phyloP scores from a whole-genome alignment of 1,140 invertebrate species.

The Leucophenga varia region DNA sequence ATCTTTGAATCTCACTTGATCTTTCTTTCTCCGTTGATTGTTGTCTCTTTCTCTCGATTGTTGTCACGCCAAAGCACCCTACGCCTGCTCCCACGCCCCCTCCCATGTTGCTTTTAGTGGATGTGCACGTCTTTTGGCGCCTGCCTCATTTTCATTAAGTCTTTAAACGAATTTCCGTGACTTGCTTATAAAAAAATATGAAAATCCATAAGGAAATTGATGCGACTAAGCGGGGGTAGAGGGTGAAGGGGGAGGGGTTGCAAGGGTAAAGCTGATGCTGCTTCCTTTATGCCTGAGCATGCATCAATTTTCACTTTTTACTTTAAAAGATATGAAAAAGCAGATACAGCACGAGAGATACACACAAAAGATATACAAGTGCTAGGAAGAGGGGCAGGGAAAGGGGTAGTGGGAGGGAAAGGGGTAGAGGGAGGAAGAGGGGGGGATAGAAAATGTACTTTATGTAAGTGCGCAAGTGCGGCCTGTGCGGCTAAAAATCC shows the following conservation, averaged over 20 bases:
- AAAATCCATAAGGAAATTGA: constrained; percentile 48
- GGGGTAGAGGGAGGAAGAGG: no score
- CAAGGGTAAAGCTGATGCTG: not conserved
- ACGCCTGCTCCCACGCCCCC: not conserved
- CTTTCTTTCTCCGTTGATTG: no score
- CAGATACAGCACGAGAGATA: constrained; percentile 13
- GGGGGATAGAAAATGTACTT: no score
- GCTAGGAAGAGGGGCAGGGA: no score
- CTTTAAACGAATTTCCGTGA: constrained; percentile 43
- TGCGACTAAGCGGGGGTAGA: constrained; percentile 19
- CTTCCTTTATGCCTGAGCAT: constrained; percentile 35
- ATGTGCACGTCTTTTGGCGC: constrained; percentile 30
- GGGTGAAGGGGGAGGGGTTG: not conserved
- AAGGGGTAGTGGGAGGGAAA: no score
- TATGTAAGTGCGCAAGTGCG: constrained; percentile 16
- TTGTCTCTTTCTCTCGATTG: constrained; percentile 5
- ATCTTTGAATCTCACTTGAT: no score
- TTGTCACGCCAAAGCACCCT: constrained; percentile 7
- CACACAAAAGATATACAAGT: constrained; percentile 26
- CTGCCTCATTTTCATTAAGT: constrained; percentile 37
- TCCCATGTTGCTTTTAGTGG: not conserved
- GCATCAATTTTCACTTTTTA: constrained; percentile 50
- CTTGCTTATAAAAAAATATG: constrained; percentile 49
- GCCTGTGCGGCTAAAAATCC: constrained; percentile 27
- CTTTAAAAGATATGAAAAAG: constrained; percentile 27